Evolutionary conservation across 53 echinoderm and acorn worm species (phyloP).

Genomic region (Henricia sp.): DNA sequence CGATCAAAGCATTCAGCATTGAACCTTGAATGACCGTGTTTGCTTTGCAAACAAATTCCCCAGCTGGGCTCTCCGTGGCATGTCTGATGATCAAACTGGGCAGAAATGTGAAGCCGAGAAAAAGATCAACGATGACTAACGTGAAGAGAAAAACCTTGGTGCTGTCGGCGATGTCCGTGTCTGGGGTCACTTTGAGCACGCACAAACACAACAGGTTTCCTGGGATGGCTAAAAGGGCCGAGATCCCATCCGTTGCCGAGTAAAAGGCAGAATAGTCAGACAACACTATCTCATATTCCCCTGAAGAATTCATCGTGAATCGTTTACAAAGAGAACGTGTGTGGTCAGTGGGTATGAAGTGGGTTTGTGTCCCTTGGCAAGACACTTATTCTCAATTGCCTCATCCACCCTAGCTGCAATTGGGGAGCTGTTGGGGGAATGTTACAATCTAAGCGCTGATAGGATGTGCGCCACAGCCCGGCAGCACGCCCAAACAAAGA

Average conservation of each 20-base stretch:
- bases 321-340: too few relatives aligned
- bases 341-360: too few relatives aligned
- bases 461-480: too few relatives aligned
- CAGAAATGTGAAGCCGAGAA: not conserved
- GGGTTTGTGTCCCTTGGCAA: too few relatives aligned
- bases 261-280: not conserved
- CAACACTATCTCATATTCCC: too few relatives aligned
- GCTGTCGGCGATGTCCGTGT: constrained; percentile 11
- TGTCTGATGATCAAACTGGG: not conserved
- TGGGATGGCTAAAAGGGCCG: not conserved
- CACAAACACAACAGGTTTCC: constrained; percentile 4
- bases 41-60: not conserved
- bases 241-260: not conserved
- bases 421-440: too few relatives aligned
- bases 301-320: too few relatives aligned
- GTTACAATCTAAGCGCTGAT: too few relatives aligned
- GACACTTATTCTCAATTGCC: too few relatives aligned
- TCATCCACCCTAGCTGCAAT: too few relatives aligned
- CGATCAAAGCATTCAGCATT: not conserved
- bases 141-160: constrained; percentile 9
- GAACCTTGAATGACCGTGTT: not conserved
- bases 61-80: not conserved
- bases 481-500: too few relatives aligned
- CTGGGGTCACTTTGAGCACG: not conserved
- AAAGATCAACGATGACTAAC: not conserved